Conservation (phyloP, 2,888 invertebrate species). For the Bedellia somnulentella region DNA sequence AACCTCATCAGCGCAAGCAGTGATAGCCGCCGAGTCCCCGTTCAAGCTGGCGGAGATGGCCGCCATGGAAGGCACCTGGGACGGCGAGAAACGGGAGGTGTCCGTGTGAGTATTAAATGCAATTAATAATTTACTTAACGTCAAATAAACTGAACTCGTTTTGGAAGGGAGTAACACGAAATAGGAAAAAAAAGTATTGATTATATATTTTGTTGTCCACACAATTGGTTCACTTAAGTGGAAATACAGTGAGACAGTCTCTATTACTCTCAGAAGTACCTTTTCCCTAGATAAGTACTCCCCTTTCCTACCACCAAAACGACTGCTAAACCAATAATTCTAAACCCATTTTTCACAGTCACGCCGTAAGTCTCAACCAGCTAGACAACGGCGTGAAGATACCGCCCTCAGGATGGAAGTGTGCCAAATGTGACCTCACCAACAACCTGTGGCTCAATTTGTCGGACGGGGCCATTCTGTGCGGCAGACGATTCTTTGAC, state of each 20-base stretch:
- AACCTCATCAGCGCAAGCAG: constrained; percentile 68
- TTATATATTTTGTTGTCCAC: no score
- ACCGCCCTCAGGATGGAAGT: constrained; percentile 91
- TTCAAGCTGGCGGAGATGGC: constrained; percentile 83
- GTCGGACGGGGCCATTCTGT: constrained; percentile 90
- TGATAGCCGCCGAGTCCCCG: constrained; percentile 85
- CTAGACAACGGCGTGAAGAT: constrained; percentile 81
- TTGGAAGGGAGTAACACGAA: no score
- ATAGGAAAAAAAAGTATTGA: no score
- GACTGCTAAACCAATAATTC: no score
- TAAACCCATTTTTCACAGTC: constrained; percentile 52
- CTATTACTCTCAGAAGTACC: no score
- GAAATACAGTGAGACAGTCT: no score
- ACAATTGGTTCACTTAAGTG: no score
- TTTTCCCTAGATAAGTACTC: no score
- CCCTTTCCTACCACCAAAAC: no score
- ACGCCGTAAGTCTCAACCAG: constrained; percentile 77
- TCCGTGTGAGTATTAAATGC: constrained; percentile 65
- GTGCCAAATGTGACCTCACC: constrained; percentile 87
- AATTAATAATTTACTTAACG: no score
- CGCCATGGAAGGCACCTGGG: constrained; percentile 89
- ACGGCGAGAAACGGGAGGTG: constrained; percentile 82
- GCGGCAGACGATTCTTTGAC: constrained; percentile 89
- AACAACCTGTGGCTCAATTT: constrained; percentile 97
- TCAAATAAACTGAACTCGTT: no score